These are phyloP conservation scores for Hippocampus abdominalis DNA, from an alignment of 2,113 vertebrate species.

Conservation along the genomic window DNA sequence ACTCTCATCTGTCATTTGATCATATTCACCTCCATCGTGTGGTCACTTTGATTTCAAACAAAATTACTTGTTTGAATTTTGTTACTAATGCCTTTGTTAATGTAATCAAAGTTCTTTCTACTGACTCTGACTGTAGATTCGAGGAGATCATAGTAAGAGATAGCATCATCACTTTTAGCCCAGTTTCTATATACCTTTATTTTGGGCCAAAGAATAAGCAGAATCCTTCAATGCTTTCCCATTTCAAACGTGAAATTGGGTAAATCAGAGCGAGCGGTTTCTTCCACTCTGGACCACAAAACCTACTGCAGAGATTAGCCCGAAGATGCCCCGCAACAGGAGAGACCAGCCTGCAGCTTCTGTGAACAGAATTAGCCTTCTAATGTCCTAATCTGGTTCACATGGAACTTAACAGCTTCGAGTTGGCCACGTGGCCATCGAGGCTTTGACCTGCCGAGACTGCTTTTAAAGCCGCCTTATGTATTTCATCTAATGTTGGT, in stretches of 20 bases:
- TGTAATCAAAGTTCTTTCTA: constrained; percentile 22
- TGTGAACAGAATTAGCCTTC: constrained; percentile 53
- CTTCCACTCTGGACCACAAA: constrained; percentile 15
- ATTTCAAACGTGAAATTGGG: not conserved
- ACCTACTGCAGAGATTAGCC: constrained; percentile 38
- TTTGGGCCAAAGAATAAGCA: not conserved
- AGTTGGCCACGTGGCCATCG: constrained; percentile 9
- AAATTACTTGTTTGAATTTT: not conserved
- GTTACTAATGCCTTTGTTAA: not conserved
- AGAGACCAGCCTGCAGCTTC: constrained; percentile 27
- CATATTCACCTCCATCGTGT: not conserved
- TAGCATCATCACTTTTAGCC: not conserved
- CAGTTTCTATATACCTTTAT: not conserved
- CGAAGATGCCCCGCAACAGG: constrained; percentile 8
- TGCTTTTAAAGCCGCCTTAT: constrained; percentile 9
- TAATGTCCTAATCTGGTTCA: constrained; percentile 64
- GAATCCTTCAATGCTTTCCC: not conserved
- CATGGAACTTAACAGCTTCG: constrained; percentile 32
- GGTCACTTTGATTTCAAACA: not conserved
- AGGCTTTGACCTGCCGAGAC: constrained; percentile 1
- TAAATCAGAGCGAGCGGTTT: constrained; percentile 13
- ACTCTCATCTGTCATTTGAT: not conserved
- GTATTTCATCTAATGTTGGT: constrained; percentile 10
- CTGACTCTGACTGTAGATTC: constrained; percentile 22
- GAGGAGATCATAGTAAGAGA: not conserved